Evolutionary conservation across 2,797 vertebrate genomes (phyloP).

Genomic region (Hapalemur alaotrensis): DNA sequence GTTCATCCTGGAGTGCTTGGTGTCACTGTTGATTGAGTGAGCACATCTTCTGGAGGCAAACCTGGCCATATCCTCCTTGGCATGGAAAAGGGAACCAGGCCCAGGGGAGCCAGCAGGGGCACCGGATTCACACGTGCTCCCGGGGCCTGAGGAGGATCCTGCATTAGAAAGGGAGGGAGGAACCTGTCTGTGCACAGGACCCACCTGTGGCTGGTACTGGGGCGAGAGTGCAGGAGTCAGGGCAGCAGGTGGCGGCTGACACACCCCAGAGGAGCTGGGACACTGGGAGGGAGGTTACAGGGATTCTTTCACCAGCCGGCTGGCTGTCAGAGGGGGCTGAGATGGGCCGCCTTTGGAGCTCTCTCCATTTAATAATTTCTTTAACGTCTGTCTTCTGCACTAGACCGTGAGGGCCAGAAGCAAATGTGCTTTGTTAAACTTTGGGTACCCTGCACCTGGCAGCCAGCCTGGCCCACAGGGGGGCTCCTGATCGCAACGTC

Average conservation of each 20-base stretch:
- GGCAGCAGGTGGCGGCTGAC: background rate
- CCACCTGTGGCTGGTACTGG: background rate
- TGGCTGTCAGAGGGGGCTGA: background rate
- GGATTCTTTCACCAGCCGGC: background rate
- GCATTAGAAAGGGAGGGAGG: background rate
- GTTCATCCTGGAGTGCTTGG: background rate
- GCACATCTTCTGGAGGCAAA: background rate
- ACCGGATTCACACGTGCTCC: background rate
- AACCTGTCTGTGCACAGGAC: rapidly evolving
- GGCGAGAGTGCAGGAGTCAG: background rate
- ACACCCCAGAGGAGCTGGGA: background rate
- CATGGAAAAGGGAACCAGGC: background rate
- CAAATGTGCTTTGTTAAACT: background rate
- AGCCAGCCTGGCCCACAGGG: background rate
- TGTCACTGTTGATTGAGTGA: background rate
- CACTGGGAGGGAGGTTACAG: background rate
- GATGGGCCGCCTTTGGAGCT: background rate
- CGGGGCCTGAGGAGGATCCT: background rate
- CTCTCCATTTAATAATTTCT: background rate
- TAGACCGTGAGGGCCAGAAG: background rate
- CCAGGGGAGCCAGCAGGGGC: background rate
- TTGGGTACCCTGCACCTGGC: background rate
- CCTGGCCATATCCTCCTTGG: background rate
- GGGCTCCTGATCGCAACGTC: background rate
- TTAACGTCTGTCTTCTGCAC: background rate